A percentile compares a stretch with the other conserved stretches of the same genome.
phyloP scores from a whole-genome alignment of 1,140 invertebrate genomes.

The Palaemon carinicauda region DNA sequence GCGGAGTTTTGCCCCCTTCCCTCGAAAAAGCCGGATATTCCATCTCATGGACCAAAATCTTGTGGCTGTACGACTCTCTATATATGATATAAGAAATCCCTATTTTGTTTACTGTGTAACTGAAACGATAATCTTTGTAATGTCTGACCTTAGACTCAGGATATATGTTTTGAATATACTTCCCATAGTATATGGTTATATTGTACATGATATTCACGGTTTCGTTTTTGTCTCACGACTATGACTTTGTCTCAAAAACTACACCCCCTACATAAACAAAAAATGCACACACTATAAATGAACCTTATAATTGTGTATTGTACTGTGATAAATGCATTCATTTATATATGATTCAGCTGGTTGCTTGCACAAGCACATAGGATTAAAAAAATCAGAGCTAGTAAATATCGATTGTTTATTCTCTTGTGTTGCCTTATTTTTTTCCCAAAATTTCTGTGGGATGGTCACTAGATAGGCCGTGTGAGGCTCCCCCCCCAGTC shows the following conservation, averaged over 20 bases:
- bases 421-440: slow-evolving; percentile 42
- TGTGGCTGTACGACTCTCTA: slow-evolving; percentile 47
- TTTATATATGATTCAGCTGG: slow-evolving; percentile 15
- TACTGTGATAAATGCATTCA: slow-evolving; percentile 50
- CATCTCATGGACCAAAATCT: slow-evolving; percentile 51
- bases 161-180: not conserved
- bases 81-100: slow-evolving; percentile 36
- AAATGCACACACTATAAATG: slow-evolving; percentile 7
- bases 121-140: slow-evolving; percentile 1
- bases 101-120: slow-evolving; percentile 50
- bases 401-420: slow-evolving; percentile 35
- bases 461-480: not conserved
- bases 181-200: no score
- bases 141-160: slow-evolving; percentile 40
- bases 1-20: no score
- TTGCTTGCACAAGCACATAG: slow-evolving; percentile 5
- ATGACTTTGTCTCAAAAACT: no score
- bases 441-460: slow-evolving; percentile 28
- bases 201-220: no score
- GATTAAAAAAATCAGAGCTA: no score
- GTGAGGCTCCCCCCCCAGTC: not conserved
- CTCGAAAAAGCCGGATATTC: not conserved
- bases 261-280: no score
- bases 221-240: not conserved
- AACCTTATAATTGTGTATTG: slow-evolving; percentile 33